Evolutionary conservation across 2,113 vertebrate genomes (phyloP).

Genomic region (Lophochroa leadbeateri): DNA sequence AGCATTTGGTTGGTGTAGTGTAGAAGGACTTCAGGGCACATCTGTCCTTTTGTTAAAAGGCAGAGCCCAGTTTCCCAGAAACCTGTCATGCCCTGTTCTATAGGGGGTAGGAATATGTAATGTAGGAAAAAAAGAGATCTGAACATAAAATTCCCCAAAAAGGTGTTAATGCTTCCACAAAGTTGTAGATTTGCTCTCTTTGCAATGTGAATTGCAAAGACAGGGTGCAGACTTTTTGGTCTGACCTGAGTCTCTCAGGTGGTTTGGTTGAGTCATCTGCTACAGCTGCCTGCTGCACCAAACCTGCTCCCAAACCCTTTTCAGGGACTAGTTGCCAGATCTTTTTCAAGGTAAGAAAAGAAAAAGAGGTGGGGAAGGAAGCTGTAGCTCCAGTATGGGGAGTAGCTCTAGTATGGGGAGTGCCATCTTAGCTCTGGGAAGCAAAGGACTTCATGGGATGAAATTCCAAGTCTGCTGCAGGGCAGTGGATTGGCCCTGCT

Average conservation of each 20-base stretch:
- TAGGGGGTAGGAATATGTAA: background rate
- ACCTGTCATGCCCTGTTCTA: background rate
- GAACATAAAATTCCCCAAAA: background rate
- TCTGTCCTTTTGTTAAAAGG: background rate
- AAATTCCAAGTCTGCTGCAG: background rate
- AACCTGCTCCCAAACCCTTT: background rate
- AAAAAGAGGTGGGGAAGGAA: background rate
- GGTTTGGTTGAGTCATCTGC: background rate
- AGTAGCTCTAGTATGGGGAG: background rate
- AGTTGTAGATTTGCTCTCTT: background rate
- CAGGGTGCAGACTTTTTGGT: background rate
- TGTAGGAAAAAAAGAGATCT: background rate
- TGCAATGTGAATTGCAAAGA: background rate
- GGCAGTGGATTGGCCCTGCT: background rate
- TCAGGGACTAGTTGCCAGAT: background rate
- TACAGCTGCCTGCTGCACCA: background rate
- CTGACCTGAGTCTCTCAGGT: background rate
- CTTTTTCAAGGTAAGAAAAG: background rate
- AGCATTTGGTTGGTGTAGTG: background rate
- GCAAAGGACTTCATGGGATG: background rate
- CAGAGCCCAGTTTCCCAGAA: background rate
- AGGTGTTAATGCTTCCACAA: background rate
- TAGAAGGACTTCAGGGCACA: constrained; percentile 11
- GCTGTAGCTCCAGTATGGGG: background rate
- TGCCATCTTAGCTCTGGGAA: background rate